Evolutionary conservation across 2,888 invertebrate species (phyloP).

Genomic region (Cynaeus angustus): DNA sequence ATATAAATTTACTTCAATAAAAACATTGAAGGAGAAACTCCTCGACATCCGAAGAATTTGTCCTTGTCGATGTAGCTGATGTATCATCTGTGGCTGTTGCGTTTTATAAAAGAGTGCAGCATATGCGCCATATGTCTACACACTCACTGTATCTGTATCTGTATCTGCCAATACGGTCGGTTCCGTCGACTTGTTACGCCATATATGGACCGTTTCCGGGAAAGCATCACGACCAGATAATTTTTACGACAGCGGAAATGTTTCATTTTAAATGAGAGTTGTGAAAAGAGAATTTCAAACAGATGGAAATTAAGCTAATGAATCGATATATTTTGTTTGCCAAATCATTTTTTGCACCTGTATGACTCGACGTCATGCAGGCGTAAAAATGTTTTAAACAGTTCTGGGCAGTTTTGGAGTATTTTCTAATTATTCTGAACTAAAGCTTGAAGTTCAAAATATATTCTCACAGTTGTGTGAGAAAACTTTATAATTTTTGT

Average conservation of each 20-base stretch:
- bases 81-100: conserved; percentile 37
- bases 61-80: conserved; percentile 39
- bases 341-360: no score
- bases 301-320: conserved; percentile 1
- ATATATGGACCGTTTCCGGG: conserved; percentile 30
- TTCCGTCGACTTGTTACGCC: conserved; percentile 40
- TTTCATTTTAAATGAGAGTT: neutral
- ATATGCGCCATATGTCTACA: conserved; percentile 34
- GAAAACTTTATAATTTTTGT: no score
- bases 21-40: conserved; percentile 29
- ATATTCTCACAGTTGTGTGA: no score
- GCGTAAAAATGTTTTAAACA: no score
- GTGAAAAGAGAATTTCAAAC: neutral
- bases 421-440: no score
- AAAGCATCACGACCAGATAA: conserved; percentile 19
- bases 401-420: no score
- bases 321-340: no score
- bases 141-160: conserved; percentile 38
- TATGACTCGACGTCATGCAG: no score
- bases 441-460: no score
- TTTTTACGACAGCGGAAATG: neutral
- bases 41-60: conserved; percentile 36
- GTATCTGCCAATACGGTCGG: conserved; percentile 36
- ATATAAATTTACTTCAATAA: conserved; percentile 36
- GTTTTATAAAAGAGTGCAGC: conserved; percentile 35